Conservation (phyloP, 1,140 invertebrate species). For the Orchestia grillus region DNA sequence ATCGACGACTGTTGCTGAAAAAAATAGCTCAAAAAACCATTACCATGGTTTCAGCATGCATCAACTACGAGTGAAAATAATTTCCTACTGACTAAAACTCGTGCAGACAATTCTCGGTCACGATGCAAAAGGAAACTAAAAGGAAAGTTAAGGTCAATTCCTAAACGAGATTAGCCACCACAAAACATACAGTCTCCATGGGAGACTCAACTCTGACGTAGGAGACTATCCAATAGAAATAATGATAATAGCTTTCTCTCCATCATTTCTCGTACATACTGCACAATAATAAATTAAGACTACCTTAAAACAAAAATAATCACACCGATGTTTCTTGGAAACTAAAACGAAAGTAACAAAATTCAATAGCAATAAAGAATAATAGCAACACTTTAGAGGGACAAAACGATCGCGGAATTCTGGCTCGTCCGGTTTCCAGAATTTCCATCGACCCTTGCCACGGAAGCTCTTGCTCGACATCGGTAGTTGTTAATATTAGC, state of each 20-base stretch:
- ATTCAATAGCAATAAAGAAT: slow-evolving; percentile 38
- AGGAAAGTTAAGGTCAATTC: background rate
- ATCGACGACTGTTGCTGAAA: background rate
- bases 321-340: slow-evolving; percentile 35
- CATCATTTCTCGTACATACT: background rate
- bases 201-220: background rate
- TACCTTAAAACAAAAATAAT: slow-evolving; percentile 53
- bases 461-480: slow-evolving; percentile 10
- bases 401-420: background rate
- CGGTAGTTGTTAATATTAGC: slow-evolving; percentile 11
- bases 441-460: background rate
- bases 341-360: slow-evolving; percentile 51
- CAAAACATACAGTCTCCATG: background rate
- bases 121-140: background rate
- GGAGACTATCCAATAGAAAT: background rate
- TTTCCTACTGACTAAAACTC: background rate
- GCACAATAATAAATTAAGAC: slow-evolving; percentile 39
- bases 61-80: background rate
- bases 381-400: slow-evolving; percentile 37
- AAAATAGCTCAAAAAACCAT: background rate
- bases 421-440: background rate
- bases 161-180: too few relatives aligned
- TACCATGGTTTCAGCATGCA: background rate
- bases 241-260: slow-evolving; percentile 9
- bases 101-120: background rate